Conservation (phyloP, 2,888 invertebrate species). For the Spatulosminthurus flaviceps region DNA sequence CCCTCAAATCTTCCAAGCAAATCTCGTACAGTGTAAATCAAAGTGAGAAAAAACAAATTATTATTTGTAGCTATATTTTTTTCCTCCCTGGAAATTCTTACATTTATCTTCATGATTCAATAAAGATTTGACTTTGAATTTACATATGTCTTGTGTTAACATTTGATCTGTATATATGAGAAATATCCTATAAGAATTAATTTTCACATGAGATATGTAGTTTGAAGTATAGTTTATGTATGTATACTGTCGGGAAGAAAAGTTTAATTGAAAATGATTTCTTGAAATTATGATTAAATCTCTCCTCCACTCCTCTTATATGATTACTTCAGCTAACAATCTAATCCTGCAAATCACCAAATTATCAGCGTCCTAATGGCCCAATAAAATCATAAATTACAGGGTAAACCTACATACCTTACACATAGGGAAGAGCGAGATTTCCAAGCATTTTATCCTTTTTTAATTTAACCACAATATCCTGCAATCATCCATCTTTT, state of each 20-base stretch:
- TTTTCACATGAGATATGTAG: too few relatives aligned
- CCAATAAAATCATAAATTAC: conserved; percentile 33
- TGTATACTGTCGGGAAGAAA: neutral
- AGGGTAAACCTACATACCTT: neutral
- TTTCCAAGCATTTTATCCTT: neutral
- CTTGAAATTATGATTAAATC: conserved; percentile 29
- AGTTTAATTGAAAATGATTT: conserved; percentile 26
- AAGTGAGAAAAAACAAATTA: neutral
- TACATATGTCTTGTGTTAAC: too few relatives aligned
- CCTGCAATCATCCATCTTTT: neutral
- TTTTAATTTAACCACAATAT: conserved; percentile 1
- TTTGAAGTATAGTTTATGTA: too few relatives aligned
- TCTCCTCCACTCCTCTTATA: neutral
- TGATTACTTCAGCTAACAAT: conserved; percentile 24
- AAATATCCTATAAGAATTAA: too few relatives aligned
- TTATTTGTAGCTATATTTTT: neutral
- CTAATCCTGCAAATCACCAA: conserved; percentile 35
- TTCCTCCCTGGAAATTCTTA: too few relatives aligned
- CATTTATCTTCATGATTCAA: too few relatives aligned
- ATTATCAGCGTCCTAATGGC: conserved; percentile 27
- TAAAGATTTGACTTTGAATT: too few relatives aligned
- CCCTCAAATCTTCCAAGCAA: too few relatives aligned
- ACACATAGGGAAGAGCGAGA: neutral
- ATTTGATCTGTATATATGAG: too few relatives aligned
- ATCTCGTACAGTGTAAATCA: too few relatives aligned